Conservation (phyloP, 2,797 vertebrate genomes). For the Esox masquinongy region DNA sequence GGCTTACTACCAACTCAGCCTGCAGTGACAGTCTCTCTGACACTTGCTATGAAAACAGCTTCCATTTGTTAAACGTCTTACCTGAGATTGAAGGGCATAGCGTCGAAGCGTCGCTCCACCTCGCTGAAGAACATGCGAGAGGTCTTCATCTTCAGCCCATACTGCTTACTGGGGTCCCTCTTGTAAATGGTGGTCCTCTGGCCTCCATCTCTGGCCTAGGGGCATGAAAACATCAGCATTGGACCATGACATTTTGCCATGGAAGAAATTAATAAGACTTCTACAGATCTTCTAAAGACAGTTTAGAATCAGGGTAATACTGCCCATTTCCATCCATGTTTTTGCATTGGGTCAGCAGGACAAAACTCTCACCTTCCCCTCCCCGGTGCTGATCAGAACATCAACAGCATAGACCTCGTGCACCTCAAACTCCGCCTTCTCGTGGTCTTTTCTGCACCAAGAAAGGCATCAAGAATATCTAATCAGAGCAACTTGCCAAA, state of each 20-base stretch:
- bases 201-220: slow-evolving; percentile 89
- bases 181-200: slow-evolving; percentile 97
- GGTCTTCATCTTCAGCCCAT: slow-evolving; percentile 97
- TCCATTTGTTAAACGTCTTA: slow-evolving; percentile 46
- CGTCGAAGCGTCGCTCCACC: slow-evolving; percentile 92
- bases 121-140: slow-evolving; percentile 97
- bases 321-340: neutral
- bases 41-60: neutral
- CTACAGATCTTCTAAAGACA: too few relatives aligned
- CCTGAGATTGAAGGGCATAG: slow-evolving; percentile 97
- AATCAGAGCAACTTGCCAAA: neutral
- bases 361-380: slow-evolving; percentile 87
- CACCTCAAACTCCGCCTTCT: slow-evolving; percentile 96
- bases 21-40: neutral
- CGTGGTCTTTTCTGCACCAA: slow-evolving; percentile 89
- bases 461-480: neutral
- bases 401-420: slow-evolving; percentile 98
- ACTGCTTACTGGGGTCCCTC: slow-evolving; percentile 93
- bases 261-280: neutral
- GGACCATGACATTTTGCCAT: neutral
- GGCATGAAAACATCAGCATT: neutral
- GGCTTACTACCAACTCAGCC: too few relatives aligned
- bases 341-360: neutral
- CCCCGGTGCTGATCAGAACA: slow-evolving; percentile 93
- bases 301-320: neutral